Base-by-base conservation (phyloP, 2,888 invertebrate species). In the Lycia hirtaria region DNA sequence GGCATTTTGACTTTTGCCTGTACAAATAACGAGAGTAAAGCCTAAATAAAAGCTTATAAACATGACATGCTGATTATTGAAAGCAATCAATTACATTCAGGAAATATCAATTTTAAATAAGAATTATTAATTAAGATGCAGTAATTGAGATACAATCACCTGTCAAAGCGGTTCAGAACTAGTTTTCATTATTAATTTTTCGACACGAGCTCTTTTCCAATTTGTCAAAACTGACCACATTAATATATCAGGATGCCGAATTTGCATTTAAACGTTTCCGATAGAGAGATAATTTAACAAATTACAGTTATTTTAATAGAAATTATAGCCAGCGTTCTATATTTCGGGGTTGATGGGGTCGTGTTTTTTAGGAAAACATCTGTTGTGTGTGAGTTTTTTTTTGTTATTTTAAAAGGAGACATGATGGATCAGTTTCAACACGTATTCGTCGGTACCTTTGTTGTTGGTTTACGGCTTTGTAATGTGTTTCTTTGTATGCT, bases 351-450 rank as follows among this genome's bases (percentile, higher is more conserved):
- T 76, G 84, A 80, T 79, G 69, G 83, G 90, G 89, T 85, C 83
- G 75, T 74, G 75, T 87, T 88, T 91, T 90, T 89, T 88, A 85
- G 76, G 67, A 81, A 87, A 88, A 87, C 92, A 92, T 91, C 92
- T 92, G 92, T 92, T 92, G 87, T 87, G 83, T 85, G 80, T 75
- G 80, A 81, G 82, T 85, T 85, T 88, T 88, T 85, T 76, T 90
- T 88, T 88, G 88, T 90, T 87, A 86, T 90, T 89, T 88, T 84
- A 88, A 88, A 91, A 89, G 83, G 87, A 88, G 90, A 90, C 89
- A 89, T 91, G 92, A 92, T 91, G 89, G 91, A 92, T 92, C 90
- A 91, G 92, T 91, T 91, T 91, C 91, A 91, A 92, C 91, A 86
- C 88, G 80, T 87, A 88, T 80, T 81, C 82, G 88, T 85, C 91